Base-by-base conservation (phyloP, 1,140 invertebrate species). In the Campoletis sonorensis region DNA sequence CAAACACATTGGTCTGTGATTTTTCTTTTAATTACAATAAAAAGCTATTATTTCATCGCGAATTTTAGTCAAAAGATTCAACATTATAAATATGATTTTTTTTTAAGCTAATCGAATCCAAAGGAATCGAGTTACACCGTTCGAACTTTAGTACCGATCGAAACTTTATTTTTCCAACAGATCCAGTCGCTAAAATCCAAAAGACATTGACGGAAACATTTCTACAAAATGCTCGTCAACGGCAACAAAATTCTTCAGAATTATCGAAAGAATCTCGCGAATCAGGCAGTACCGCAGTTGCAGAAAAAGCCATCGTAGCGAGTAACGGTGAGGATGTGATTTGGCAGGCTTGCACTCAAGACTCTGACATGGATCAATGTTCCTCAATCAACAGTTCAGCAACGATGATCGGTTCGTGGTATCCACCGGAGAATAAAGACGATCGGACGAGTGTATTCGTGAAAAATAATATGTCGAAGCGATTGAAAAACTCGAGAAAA, bases 181-280 rank as follows among this genome's bases (percentile, higher is more conserved):
- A 71, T 61, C 79, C 70, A 27, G 13, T 64, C 3, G 40, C 49
- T 27, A 81, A 45, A 81, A 76, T 76, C 30, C n/a, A 21, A 45
- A 76, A 30, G 1, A n/a, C 16, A 23, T 21, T 81, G 1, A 21
- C 18, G 4, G 79, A 15, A 49, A 27, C 33, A 11, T 73, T 73
- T 27, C 37, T 8, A 68, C 16, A 49, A 40, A 49, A 13, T 18
- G 2, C 4, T 27, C n/a, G 21, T 13, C 23, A 51, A 27, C 1
- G 18, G 33, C 49, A 8, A 30, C 73, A 8, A 61, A 8, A 27
- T 33, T 8, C 45, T 58, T 58, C 13, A 30, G 40, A 58, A 18
- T 26, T 13, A 10, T 72, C 70, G 45, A 21, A 54, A 18, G n/a
- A 54, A 54, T 4, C 61, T 64, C 61, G n/a, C 13, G 61, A 23